Base-by-base conservation (phyloP, 2,888 invertebrate genomes). In the Gastrophysa polygoni region DNA sequence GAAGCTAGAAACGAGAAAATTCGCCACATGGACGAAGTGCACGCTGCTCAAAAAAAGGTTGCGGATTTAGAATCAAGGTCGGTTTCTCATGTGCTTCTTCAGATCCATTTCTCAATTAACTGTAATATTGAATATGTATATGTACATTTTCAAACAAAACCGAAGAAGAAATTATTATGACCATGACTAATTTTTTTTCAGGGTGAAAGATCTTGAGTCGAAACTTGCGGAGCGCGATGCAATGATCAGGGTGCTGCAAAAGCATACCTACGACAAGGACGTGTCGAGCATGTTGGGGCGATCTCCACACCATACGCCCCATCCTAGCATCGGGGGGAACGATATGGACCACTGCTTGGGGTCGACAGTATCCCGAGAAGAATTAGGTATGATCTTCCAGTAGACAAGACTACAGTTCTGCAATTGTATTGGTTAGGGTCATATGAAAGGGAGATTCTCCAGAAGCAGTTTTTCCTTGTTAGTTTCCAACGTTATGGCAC, bases 141-240 rank as follows among this genome's bases (percentile, higher is more conserved):
- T 6, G 44, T 3, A 2, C 17, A 43, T 43, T 7, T 5, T 43
- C 14, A 17, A 7, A 43, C 16, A 17, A 43, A 5, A 5, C n/a
- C 18, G 6, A 3, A 14, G 18, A 47, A 47, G 5, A 17, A 5
- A 16, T 2, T 20, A 46, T 46, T 46, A 46, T 20, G 46, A 46
- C 10, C 3, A 24, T 24, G 7, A 24, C 7, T 3, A 24, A 7
- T 17, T 57, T 48, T 10, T 32, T 74, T 70, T 20, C 68, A 90
- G 90, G 77, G 86, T 93, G 71, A 94, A 94, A 80, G 92, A 93
- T 80, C 82, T 93, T 66, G 94, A 95, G 80, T 92, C 93, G 2
- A 92, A 93, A 77, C 86, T 95, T 59, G 92, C 93, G 0, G 95
- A 95, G 79, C 88, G 91, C 60, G 95, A 96, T 78, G 94, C 94